Evolutionary conservation across 2,113 vertebrate species (phyloP), one percentile per base, ranked within the genome.

Genomic region (Nyctereutes procyonoides): DNA sequence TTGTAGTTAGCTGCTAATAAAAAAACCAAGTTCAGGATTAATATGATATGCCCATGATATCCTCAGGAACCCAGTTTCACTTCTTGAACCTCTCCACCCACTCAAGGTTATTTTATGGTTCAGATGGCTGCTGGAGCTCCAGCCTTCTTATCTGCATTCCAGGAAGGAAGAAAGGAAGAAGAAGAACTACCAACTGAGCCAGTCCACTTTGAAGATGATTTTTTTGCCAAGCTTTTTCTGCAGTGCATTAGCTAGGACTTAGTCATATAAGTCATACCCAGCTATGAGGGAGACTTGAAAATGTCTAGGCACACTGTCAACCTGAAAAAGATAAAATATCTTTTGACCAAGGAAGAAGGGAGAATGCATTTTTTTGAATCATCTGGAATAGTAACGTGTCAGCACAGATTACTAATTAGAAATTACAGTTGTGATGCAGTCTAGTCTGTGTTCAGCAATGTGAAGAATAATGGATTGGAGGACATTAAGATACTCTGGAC

Each of bases 401-500:
- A 73, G 43, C 58, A 11, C n/a, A 85, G 32, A 74, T n/a, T 43
- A 0, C 51, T 95, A 24, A 19, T 67, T 71, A 12, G 71, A 92
- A 88, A 51, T 30, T 51, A 38, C 30, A 26, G 1, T n/a, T 22
- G 19, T 4, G 3, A 22, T 20, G 2, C 22, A 53, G 0, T 53
- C 26, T 55, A n/a, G 10, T 86, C 55, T 55, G 2, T 67, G 14
- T 48, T 65, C 35, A 38, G 11, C 28, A 16, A 7, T 43, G 11
- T 62, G 51, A 81, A 17, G 22, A 92, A 19, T 60, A 28, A 48
- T 28, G 26, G 60, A 28, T 53, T 58, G 14, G 26, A 73, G 74
- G 48, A 24, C 48, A 48, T 56, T 35, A 32, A 55, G 26, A 73
- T 51, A 11, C 32, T 74, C 30, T 30, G 80, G 30, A 73, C 56